phyloP scores from a whole-genome alignment of 1,140 invertebrate species.

The Asbolus verrucosus region DNA sequence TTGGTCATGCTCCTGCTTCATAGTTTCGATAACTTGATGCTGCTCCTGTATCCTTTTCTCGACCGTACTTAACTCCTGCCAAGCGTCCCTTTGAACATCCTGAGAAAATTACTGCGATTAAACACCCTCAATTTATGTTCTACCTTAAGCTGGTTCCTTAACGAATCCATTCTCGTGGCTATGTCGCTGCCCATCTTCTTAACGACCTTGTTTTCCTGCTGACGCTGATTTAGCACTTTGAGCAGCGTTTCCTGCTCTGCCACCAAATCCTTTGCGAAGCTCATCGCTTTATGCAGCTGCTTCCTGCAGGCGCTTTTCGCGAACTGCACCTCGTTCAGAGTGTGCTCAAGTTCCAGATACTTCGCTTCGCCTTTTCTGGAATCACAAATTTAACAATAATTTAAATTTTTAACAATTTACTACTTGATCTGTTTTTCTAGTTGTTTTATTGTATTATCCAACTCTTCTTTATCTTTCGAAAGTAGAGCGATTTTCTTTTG shows the following conservation, averaged over 20 bases:
- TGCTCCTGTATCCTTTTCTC: slow-evolving; percentile 69
- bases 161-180: slow-evolving; percentile 66
- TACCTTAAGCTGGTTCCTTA: slow-evolving; percentile 70
- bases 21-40: slow-evolving; percentile 65
- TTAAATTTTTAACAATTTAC: not conserved
- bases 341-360: slow-evolving; percentile 66
- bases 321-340: slow-evolving; percentile 66
- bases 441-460: slow-evolving; percentile 65
- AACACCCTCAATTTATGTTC: not conserved
- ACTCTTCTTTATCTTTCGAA: slow-evolving; percentile 66
- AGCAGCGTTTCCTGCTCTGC: slow-evolving; percentile 68
- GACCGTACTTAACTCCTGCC: slow-evolving; percentile 67
- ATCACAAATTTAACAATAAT: slow-evolving; percentile 33
- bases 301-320: slow-evolving; percentile 69
- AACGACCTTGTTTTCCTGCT: slow-evolving; percentile 69
- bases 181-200: slow-evolving; percentile 68
- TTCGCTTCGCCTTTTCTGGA: slow-evolving; percentile 67
- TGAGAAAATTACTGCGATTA: slow-evolving; percentile 59
- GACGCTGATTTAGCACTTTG: slow-evolving; percentile 65
- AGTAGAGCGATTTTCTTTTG: slow-evolving; percentile 61
- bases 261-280: slow-evolving; percentile 70
- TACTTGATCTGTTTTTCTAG: slow-evolving; percentile 69
- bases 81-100: slow-evolving; percentile 68
- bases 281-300: slow-evolving; percentile 70
- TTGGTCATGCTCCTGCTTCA: slow-evolving; percentile 67